Evolutionary conservation across 2,113 vertebrate genomes (phyloP).

Genomic region (Pycnonotus jocosus): DNA sequence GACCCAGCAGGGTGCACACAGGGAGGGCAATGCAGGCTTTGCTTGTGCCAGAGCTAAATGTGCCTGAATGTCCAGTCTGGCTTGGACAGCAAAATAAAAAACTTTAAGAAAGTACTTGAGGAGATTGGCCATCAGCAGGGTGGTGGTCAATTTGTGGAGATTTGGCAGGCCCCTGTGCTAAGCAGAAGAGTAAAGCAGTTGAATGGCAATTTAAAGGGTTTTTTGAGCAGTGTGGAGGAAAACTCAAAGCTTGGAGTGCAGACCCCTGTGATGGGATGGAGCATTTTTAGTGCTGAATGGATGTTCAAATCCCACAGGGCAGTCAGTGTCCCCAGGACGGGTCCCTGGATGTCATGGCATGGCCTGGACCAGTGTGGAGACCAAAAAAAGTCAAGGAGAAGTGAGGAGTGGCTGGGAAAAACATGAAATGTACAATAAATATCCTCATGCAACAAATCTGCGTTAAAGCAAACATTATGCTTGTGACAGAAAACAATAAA

Average conservation of each 20-base stretch:
- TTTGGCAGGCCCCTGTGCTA: not conserved
- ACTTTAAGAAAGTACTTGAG: not conserved
- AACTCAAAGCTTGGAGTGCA: not conserved
- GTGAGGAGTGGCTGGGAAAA: not conserved
- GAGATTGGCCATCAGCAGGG: not conserved
- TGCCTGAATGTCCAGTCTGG: not conserved
- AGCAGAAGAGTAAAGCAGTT: not conserved
- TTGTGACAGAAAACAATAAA: constrained; percentile 23
- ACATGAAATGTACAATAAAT: not conserved
- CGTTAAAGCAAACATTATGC: not conserved
- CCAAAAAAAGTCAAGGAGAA: not conserved
- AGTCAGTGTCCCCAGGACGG: fast-evolving
- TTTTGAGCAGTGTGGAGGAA: not conserved
- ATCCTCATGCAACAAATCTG: not conserved
- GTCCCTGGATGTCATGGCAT: not conserved
- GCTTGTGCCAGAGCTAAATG: not conserved
- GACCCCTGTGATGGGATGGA: fast-evolving
- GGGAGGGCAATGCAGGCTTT: fast-evolving
- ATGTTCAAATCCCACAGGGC: not conserved
- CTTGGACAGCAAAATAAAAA: not conserved
- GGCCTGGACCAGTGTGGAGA: not conserved
- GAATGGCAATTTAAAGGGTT: not conserved
- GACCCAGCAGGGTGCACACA: not conserved
- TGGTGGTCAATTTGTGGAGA: not conserved
- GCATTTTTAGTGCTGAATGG: not conserved